These are phyloP conservation scores for Synchiropus splendidus DNA, from an alignment of 2,113 vertebrate genomes.

Conservation along the genomic window DNA sequence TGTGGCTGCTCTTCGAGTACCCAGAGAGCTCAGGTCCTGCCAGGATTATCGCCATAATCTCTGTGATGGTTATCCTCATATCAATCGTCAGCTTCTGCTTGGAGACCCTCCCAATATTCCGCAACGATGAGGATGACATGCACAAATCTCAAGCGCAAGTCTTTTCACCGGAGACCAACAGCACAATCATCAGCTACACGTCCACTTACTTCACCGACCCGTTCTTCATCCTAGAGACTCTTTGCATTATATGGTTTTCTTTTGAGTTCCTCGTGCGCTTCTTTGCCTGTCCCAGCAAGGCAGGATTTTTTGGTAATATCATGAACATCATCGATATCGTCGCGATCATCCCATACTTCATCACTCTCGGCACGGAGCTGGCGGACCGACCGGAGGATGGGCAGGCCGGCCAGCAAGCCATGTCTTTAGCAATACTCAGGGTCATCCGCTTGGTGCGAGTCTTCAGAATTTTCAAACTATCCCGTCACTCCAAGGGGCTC, in stretches of 20 bases:
- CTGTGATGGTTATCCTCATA: constrained; percentile 97
- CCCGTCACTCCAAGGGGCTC: constrained; percentile 92
- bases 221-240: constrained; percentile 97
- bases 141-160: constrained; percentile 57
- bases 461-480: constrained; percentile 97
- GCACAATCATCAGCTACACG: constrained; percentile 76
- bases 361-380: constrained; percentile 92
- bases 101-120: constrained; percentile 92
- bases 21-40: constrained; percentile 97
- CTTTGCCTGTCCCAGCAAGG: constrained; percentile 97
- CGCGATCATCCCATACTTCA: constrained; percentile 97
- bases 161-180: constrained; percentile 77
- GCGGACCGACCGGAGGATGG: constrained; percentile 90
- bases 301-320: constrained; percentile 94
- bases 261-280: constrained; percentile 97
- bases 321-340: constrained; percentile 99
- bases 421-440: constrained; percentile 95
- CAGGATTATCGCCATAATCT: constrained; percentile 97
- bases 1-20: constrained; percentile 97
- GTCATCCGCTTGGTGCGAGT: constrained; percentile 94
- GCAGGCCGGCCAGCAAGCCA: constrained; percentile 94
- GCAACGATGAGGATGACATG: constrained; percentile 84
- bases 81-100: constrained; percentile 98
- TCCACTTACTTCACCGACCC: constrained; percentile 90
- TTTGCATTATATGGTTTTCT: constrained; percentile 99